These are phyloP conservation scores for Linyphia triangularis DNA, from an alignment of 2,888 invertebrate species.

Conservation along the genomic window DNA sequence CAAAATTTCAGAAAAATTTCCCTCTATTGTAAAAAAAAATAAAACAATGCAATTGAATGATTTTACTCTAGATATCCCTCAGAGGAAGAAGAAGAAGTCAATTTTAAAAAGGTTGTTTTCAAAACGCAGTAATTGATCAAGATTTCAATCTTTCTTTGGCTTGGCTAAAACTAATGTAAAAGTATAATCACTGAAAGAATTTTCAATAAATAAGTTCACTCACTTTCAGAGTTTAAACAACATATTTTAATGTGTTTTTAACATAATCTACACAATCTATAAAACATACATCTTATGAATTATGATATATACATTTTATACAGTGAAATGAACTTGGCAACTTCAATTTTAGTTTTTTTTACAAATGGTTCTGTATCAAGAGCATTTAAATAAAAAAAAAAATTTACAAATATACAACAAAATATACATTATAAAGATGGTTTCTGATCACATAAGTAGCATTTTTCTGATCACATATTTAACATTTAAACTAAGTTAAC, in stretches of 20 bases:
- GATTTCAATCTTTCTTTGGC: not conserved
- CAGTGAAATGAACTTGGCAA: not conserved
- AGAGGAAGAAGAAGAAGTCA: not conserved
- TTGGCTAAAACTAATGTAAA: not conserved
- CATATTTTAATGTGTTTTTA: slow-evolving; percentile 13
- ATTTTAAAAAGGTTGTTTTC: not conserved
- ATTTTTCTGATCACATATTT: too few species aligned
- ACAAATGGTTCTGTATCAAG: not conserved
- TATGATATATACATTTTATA: not conserved
- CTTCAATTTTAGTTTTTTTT: not conserved
- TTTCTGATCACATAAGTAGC: too few species aligned
- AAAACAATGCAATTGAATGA: not conserved
- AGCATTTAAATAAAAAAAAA: not conserved
- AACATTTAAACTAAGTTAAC: not conserved
- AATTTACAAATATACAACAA: too few species aligned
- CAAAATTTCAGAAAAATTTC: too few species aligned
- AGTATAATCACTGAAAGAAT: not conserved
- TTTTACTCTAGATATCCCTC: not conserved
- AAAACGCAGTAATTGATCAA: not conserved
- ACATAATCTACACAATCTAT: slow-evolving; percentile 7
- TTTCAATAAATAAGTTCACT: not conserved
- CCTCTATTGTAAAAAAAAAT: too few species aligned
- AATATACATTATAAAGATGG: too few species aligned
- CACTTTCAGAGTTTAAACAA: not conserved
- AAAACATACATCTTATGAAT: not conserved